Base-by-base conservation (phyloP, 2,797 vertebrate genomes). In the Malacoctenus gilli region DNA sequence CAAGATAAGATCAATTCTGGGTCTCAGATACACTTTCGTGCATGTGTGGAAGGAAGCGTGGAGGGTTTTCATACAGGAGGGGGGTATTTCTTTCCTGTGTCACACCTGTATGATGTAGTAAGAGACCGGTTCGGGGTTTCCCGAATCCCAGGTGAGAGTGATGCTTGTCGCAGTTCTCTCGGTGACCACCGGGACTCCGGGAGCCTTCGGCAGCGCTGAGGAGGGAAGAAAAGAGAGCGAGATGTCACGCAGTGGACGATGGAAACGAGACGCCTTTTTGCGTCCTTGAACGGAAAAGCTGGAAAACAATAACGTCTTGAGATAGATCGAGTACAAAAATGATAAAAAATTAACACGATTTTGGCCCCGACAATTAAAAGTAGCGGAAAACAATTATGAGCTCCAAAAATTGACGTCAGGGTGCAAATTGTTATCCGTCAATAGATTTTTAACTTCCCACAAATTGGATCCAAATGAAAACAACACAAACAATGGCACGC, bases 121-220 rank as follows among this genome's bases (percentile, higher is more conserved):
- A 69, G 96, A 96, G 74, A 99, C 95, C 0, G 97, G 95, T 59
- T 98, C 96, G 6, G 96, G 95, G 84, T 99, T 99, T 60, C 96
- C 97, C 37, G 96, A 98, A 85, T 99, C 97, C 97, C 97, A 99
- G 16, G 97, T 98, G 82, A 99, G 83, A 0, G 97, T 99, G 67
- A 99, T 98, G 79, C 96, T 99, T 32, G 97, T 99, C 46, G 97
- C 97, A 57, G 97, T 98, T 77, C 95, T 95, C 85, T 99, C 97
- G 1, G 96, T 98, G 68, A 99, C 93, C 41, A 97, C 87, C 11
- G 96, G 95, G 32, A 75, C 93, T 60, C 96, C 96, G 55, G 97
- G 95, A 80, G 97, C 92, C 85, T 93, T 98, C 5, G 97, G 97
- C 79, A 99, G 93, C 74, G 96, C 96, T 99, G 70, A 40, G 41